Percentiles rank a stretch among this genome's conserved stretches.
Conservation (phyloP, 1,140 invertebrate genomes). For the Yoshiicerus persimilis region DNA sequence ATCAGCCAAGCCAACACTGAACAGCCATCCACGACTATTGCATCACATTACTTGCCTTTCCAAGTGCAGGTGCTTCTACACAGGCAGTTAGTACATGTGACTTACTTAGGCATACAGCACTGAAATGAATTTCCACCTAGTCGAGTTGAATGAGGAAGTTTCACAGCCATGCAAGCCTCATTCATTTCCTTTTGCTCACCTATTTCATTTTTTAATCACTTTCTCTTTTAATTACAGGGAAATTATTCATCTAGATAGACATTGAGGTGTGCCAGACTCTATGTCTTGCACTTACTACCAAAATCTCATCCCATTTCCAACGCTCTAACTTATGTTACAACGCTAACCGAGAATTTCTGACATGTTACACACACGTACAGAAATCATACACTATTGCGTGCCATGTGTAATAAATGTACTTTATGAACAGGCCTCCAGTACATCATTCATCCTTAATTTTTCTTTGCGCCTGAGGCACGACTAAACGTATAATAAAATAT, state of each 20-base stretch:
- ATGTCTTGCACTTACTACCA: not conserved
- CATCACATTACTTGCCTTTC: not conserved
- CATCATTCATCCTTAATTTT: not conserved
- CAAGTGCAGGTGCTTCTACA: not conserved
- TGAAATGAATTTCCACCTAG: not conserved
- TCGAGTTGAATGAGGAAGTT: not conserved
- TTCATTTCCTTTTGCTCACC: not conserved
- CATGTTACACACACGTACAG: not conserved
- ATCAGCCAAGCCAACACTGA: not conserved
- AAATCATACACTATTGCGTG: constrained; percentile 2
- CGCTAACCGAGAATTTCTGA: not conserved
- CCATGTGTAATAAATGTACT: not conserved
- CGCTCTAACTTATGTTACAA: not conserved
- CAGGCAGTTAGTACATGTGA: not conserved
- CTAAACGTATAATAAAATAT: too few relatives aligned
- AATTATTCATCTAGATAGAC: constrained; percentile 8
- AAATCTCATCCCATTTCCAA: constrained; percentile 11
- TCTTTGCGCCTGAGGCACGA: too few relatives aligned
- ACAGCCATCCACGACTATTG: not conserved
- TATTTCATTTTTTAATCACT: constrained; percentile 17
- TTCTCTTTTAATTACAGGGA: constrained; percentile 14
- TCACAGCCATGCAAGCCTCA: constrained; percentile 5
- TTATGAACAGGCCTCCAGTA: not conserved
- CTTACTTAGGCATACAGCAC: too few relatives aligned
- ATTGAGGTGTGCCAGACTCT: not conserved